Evolutionary conservation across 2,113 vertebrate genomes (phyloP), one percentile per base, ranked within the genome.

Genomic region (Psittacula cyanocephala): DNA sequence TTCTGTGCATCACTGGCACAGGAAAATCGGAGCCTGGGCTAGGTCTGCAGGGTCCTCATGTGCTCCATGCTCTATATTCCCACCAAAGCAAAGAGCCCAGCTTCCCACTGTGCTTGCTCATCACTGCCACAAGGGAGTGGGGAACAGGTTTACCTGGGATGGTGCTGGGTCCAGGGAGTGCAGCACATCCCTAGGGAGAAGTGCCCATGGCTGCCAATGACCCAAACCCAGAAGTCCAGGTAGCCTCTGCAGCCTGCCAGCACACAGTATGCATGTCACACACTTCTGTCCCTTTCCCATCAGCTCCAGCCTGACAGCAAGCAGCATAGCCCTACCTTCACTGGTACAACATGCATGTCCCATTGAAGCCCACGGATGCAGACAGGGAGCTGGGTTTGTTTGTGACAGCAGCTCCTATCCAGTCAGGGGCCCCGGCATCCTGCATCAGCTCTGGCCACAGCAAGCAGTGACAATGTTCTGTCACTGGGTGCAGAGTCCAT

Each of bases 101-200:
- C n/a, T 91, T 28, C 35, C 15, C 11, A 25, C 49, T 52, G 68
- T 18, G 31, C 31, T 53, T 18, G 31, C 31, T 53, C 47, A 47
- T 33, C 62, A 9, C 39, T 62, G 39, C 31, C n/a, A 44, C 4
- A 11, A 50, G 44, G 39, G n/a, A 55, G 27, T 13, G 18, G 31
- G 44, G 28, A 92, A 81, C 13, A 41, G 37, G 35, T 67, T 60
- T 2, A 4, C 23, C 23, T 59, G 29, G 17, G 47, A 22, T 33
- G n/a, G 20, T 0, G 0, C 33, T 39, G n/a, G 46, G 60, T 52
- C 33, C 0, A 1, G 17, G n/a, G 20, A 19, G 9, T 62, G 33
- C 47, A 89, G 74, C 19, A 47, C 35, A 60, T 55, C 55, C 13
- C 13, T 23, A 24, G 46, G 46, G 59, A 76, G 46, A 68, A 71